A percentile compares a stretch with the other conserved stretches of the same genome.
Evolutionary conservation across 2,113 vertebrate species (phyloP).

Genomic region (Aspiorhynchus laticeps): DNA sequence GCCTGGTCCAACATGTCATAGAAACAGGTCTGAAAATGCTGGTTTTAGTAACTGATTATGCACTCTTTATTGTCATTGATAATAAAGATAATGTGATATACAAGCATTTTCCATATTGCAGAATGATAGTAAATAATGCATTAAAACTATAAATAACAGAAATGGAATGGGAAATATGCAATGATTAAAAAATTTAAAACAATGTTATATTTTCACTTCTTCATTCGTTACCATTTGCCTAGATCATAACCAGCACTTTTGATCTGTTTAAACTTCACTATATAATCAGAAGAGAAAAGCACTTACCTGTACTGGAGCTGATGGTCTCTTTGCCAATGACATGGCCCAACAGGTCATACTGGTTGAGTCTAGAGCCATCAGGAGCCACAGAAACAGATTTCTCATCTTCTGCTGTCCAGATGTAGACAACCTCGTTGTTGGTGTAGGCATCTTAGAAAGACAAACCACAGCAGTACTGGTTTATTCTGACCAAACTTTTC

Average conservation of each 20-base stretch:
- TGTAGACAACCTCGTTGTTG: constrained; percentile 95
- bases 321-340: constrained; percentile 95
- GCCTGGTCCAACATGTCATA: background rate
- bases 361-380: constrained; percentile 96
- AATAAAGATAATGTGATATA: too few relatives aligned
- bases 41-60: background rate
- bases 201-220: too few relatives aligned
- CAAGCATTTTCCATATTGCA: too few relatives aligned
- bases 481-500: background rate
- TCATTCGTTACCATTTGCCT: background rate
- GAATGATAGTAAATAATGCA: background rate
- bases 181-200: background rate
- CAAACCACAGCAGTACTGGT: background rate
- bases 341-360: constrained; percentile 94
- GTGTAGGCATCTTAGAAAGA: constrained; percentile 91
- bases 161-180: background rate
- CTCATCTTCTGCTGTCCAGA: constrained; percentile 92
- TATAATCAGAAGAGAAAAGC: background rate
- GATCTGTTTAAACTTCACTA: background rate
- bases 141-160: background rate
- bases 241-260: background rate
- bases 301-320: constrained; percentile 95
- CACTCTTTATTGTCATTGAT: background rate
- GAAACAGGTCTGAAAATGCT: background rate
- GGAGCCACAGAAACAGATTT: constrained; percentile 92